Evolutionary conservation across 2,888 invertebrate species (phyloP).

Genomic region (Hydroisotoma schaefferi): DNA sequence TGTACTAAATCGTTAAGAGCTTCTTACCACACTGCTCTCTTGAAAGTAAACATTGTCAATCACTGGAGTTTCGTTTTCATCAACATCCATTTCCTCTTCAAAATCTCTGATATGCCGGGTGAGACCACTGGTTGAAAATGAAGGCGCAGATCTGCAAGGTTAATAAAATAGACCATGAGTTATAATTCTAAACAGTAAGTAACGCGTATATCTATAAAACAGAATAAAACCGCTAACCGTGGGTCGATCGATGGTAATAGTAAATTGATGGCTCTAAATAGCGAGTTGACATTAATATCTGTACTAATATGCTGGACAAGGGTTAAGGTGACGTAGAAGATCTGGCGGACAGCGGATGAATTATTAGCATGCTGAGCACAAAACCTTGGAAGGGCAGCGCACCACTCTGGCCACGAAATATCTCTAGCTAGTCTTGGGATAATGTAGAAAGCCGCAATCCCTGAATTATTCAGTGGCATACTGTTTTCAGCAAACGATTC

Average conservation of each 20-base stretch:
- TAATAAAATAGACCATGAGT: too few species aligned
- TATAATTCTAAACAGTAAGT: neutral
- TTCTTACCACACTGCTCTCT: constrained; percentile 25
- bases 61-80: constrained; percentile 14
- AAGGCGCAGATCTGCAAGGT: constrained; percentile 6
- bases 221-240: neutral
- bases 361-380: neutral
- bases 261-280: neutral
- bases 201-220: neutral
- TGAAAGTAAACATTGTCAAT: constrained; percentile 14
- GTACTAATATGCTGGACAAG: neutral
- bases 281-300: neutral
- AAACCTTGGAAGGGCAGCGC: neutral
- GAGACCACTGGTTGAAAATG: neutral
- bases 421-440: neutral
- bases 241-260: constrained; percentile 10
- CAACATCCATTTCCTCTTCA: constrained; percentile 18
- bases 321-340: constrained; percentile 6
- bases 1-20: neutral
- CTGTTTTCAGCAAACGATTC: constrained; percentile 10
- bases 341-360: neutral
- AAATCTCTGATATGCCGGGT: constrained; percentile 1
- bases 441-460: constrained; percentile 4
- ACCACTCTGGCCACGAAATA: constrained; percentile 6
- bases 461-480: constrained; percentile 7